Conservation (phyloP, 2,113 vertebrate species). For the Leptobrachium leishanense region DNA sequence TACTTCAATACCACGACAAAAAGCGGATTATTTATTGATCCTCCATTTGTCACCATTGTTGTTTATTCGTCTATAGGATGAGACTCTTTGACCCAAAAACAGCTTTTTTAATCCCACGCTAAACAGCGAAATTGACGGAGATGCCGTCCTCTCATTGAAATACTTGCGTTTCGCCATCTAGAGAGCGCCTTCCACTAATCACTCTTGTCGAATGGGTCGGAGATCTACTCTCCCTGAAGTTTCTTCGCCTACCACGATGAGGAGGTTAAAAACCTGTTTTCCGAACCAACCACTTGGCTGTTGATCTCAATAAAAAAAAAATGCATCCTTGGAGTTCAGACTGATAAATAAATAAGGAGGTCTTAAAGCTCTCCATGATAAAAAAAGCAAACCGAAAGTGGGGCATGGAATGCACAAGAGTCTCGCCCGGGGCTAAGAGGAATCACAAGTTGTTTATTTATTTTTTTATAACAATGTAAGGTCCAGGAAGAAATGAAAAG, state of each 20-base stretch:
- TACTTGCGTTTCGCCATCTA: conserved; percentile 26
- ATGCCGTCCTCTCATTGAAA: conserved; percentile 33
- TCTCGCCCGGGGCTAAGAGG: conserved; percentile 58
- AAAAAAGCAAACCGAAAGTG: conserved; percentile 61
- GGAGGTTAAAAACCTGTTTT: conserved; percentile 56
- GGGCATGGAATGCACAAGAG: conserved; percentile 59
- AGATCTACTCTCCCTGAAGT: conserved; percentile 48
- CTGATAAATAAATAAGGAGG: conserved; percentile 66
- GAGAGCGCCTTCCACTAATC: conserved; percentile 37
- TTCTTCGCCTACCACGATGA: conserved; percentile 45
- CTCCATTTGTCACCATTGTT: too few relatives aligned
- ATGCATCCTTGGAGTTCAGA: conserved; percentile 60
- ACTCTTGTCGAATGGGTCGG: conserved; percentile 36
- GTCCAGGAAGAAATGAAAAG: conserved; percentile 54
- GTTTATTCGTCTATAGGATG: too few relatives aligned
- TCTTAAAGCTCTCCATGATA: conserved; percentile 62
- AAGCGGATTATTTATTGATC: too few relatives aligned
- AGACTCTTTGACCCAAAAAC: conserved; percentile 6
- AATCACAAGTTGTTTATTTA: conserved; percentile 58
- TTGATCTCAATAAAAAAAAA: conserved; percentile 57
- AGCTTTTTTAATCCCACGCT: conserved; percentile 52
- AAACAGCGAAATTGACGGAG: conserved; percentile 34
- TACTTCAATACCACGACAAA: too few relatives aligned
- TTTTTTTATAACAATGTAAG: conserved; percentile 58
- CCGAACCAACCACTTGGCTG: conserved; percentile 51